These are phyloP conservation scores for Brachionus asplanchnoidis DNA, from an alignment of 1,140 invertebrate genomes.

Conservation along the genomic window DNA sequence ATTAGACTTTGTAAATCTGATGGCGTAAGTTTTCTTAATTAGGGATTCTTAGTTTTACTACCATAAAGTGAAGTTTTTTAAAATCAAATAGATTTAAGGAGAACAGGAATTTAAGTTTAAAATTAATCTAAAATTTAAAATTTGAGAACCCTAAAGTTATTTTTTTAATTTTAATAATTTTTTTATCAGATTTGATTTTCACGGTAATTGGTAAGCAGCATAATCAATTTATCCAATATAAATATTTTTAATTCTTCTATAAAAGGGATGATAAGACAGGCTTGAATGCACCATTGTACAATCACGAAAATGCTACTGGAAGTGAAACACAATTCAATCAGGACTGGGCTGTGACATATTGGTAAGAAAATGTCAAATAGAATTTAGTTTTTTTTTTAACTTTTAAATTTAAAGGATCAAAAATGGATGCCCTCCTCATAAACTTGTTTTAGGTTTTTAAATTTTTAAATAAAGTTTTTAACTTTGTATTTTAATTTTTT, in stretches of 20 bases:
- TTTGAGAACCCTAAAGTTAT: too few relatives aligned
- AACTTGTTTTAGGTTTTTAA: conserved; percentile 5
- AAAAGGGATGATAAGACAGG: conserved; percentile 75
- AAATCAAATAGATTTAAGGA: too few relatives aligned
- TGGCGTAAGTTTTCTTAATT: conserved; percentile 69
- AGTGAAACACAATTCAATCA: conserved; percentile 25
- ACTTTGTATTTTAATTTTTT: conserved; percentile 59
- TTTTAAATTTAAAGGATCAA: not conserved
- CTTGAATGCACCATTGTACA: conserved; percentile 53
- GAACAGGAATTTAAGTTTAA: conserved; percentile 50
- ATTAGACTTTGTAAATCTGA: conserved; percentile 87
- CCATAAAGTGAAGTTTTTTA: too few relatives aligned
- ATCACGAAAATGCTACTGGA: conserved; percentile 45
- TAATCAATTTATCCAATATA: not conserved
- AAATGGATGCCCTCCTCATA: conserved; percentile 35
- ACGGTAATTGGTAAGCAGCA: conserved; percentile 27
- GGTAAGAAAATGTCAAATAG: not conserved
- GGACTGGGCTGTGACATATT: conserved; percentile 31
- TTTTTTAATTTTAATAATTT: not conserved
- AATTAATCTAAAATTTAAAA: not conserved
- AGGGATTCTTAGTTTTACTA: too few relatives aligned
- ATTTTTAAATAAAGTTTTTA: not conserved
- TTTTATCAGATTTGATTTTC: conserved; percentile 44
- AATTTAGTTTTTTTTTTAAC: not conserved
- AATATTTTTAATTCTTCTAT: not conserved